A percentile compares a stretch with the other conserved stretches of the same genome.
Conservation (phyloP, 30 jellyfish, hydroid and myxozoan species). For the Chrysaora quinquecirrha region DNA sequence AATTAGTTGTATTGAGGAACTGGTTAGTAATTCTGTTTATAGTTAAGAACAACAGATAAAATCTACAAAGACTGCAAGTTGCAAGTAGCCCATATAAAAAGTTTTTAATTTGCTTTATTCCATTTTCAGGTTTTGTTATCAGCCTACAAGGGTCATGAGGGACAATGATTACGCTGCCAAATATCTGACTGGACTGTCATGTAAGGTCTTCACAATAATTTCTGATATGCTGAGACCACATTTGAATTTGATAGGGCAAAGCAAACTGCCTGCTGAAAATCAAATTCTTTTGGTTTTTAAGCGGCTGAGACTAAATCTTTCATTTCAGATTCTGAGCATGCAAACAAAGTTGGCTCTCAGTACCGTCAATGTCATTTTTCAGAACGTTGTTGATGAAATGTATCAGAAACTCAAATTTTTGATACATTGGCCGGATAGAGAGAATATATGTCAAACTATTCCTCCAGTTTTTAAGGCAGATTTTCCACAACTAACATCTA, state of each 20-base stretch:
- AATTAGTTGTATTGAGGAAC: background rate
- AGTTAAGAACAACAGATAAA: no score
- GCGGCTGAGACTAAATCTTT: conserved; percentile 10
- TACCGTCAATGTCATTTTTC: no score
- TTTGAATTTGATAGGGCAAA: background rate
- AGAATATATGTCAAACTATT: conserved; percentile 5
- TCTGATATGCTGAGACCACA: background rate
- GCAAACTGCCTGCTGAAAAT: background rate
- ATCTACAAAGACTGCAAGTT: no score
- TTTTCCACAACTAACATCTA: conserved; percentile 42
- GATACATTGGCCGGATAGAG: no score
- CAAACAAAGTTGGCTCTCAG: no score
- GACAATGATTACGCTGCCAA: conserved; percentile 36
- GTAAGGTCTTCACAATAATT: no score
- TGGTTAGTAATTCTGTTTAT: background rate
- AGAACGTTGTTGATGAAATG: no score
- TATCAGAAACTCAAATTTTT: conserved; percentile 21
- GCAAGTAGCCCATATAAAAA: background rate
- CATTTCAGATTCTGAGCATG: conserved; percentile 24
- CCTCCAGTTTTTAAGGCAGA: conserved; percentile 42
- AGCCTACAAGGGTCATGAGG: background rate
- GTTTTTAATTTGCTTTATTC: background rate
- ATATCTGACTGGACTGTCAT: no score
- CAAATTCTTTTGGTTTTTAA: conserved; percentile 2
- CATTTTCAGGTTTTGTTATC: background rate